Evolutionary conservation across 2,888 invertebrate genomes (phyloP), one percentile per base, ranked within the genome.

Genomic region (Sicus ferrugineus): DNA sequence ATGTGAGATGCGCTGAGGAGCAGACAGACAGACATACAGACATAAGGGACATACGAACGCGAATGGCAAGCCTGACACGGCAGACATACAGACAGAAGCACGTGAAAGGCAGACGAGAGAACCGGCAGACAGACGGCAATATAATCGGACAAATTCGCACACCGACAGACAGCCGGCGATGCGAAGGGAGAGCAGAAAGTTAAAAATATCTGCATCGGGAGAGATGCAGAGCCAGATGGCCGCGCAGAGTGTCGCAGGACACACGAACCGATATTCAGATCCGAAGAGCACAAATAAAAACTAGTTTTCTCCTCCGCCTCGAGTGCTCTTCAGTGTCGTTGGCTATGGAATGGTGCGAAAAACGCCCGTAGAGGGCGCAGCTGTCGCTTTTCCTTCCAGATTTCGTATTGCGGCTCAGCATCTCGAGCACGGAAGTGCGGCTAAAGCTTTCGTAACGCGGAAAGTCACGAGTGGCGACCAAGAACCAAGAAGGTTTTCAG

Each of bases 281-380:
- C 19, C 19, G 19, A 26, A 54, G 21, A 54, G 26, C 54, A 54
- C 54, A 26, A 54, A 46, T 28, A 46, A 26, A 48, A 63, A 61
- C 61, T 38, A 38, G 50, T 64, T 64, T 11, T 23, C 11, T 23
- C 16, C 26, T 34, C 19, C 6, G 52, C 34, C 31, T 9, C 38
- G 11, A 19, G 14, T 19, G 11, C 28, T 54, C 28, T 54, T 16
- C n/a, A 19, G 30, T 28, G 34, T 59, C 7, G 31, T 59, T 59
- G 52, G n/a, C n/a, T 58, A 21, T n/a, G 30, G 31, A n/a, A 19
- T 14, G 11, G 19, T 59, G 28, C 21, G 28, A n/a, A n/a, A n/a
- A 31, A 21, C 16, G 63, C 21, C 34, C 38, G 52, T 34, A 65
- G 65, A 54, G 54, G 65, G 65, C 65, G 65, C 54, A 65, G 65